Conservation (phyloP, 2,113 vertebrate species). For the Illadopsis cleaveri region DNA sequence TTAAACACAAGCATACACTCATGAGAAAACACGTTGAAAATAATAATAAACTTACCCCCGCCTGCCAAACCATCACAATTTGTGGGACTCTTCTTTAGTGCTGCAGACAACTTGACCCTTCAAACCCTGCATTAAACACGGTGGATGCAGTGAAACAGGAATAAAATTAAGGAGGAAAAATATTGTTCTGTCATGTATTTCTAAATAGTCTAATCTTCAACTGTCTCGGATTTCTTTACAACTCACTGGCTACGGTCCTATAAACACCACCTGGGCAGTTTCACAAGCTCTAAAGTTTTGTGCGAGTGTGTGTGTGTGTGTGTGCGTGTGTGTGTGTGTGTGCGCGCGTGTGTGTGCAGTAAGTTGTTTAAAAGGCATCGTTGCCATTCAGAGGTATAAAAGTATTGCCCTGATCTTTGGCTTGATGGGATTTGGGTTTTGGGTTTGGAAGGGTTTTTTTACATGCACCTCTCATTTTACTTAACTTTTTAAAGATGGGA, state of each 20-base stretch:
- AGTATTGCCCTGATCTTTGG: constrained; percentile 74
- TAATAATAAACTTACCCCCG: constrained; percentile 70
- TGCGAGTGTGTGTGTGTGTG: constrained; percentile 7
- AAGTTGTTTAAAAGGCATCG: constrained; percentile 73
- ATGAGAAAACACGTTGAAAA: constrained; percentile 58
- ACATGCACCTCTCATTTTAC: constrained; percentile 72
- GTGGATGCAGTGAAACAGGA: neutral
- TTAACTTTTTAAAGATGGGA: constrained; percentile 78
- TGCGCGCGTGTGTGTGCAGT: constrained; percentile 7
- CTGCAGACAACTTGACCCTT: constrained; percentile 58
- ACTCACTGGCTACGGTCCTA: constrained; percentile 63
- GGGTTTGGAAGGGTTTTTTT: constrained; percentile 24
- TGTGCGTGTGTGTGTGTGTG: neutral
- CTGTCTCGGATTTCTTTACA: constrained; percentile 66
- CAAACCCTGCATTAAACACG: constrained; percentile 59
- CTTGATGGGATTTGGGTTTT: constrained; percentile 27
- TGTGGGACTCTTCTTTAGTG: constrained; percentile 66
- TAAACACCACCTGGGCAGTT: constrained; percentile 77
- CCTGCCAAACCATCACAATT: constrained; percentile 70
- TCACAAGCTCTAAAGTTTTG: constrained; percentile 77
- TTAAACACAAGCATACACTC: neutral
- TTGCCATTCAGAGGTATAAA: constrained; percentile 69
- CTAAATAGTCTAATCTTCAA: constrained; percentile 46
- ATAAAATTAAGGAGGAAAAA: neutral
- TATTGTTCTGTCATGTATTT: neutral